Conservation (phyloP, 2,888 invertebrate species). For the Microctonus hyperodae region DNA sequence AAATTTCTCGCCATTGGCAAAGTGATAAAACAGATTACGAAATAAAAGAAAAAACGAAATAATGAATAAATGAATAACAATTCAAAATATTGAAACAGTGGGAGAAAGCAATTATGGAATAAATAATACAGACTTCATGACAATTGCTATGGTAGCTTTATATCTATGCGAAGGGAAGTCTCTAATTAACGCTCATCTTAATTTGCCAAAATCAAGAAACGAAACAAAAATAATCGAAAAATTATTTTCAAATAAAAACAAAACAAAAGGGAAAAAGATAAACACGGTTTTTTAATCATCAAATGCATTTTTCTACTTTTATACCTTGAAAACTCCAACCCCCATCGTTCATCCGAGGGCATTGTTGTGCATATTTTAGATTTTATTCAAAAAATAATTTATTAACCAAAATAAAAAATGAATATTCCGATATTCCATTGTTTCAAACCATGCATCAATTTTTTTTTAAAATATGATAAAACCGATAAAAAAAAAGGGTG, state of each 20-base stretch:
- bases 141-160: not conserved
- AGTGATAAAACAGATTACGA: not conserved
- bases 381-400: constrained; percentile 15
- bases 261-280: not conserved
- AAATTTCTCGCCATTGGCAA: constrained; percentile 60
- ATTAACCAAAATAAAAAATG: constrained; percentile 12
- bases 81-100: no score
- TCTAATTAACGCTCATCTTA: constrained; percentile 26
- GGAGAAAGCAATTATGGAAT: not conserved
- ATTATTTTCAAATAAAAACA: not conserved
- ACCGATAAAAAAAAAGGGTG: constrained; percentile 25
- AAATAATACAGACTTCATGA: not conserved
- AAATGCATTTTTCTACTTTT: constrained; percentile 49
- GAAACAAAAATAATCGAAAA: constrained; percentile 20
- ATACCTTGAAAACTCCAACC: constrained; percentile 41
- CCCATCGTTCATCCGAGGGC: constrained; percentile 45
- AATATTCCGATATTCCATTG: constrained; percentile 16
- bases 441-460: not conserved
- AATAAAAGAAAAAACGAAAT: constrained; percentile 5
- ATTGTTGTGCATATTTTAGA: constrained; percentile 21
- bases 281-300: constrained; percentile 51
- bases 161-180: not conserved
- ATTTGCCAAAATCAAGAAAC: constrained; percentile 25
- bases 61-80: not conserved
- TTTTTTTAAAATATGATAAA: constrained; percentile 14